phyloP scores from a whole-genome alignment of 2,888 invertebrate species.

The Megaustenia siamemsis region DNA sequence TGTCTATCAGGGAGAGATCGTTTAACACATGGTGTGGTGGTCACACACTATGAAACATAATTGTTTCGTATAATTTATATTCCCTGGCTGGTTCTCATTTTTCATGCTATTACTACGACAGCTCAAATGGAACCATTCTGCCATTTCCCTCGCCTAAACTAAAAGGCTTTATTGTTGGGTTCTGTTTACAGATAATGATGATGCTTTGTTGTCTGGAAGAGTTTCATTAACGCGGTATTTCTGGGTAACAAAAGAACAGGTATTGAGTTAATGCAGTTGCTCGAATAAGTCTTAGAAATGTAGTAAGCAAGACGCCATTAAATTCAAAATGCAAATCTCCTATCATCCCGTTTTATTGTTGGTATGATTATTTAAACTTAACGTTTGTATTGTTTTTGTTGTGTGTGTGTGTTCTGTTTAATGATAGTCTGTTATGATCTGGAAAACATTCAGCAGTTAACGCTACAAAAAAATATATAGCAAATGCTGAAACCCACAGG shows the following conservation, averaged over 20 bases:
- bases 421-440: no score
- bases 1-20: not conserved
- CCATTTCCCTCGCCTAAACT: not conserved
- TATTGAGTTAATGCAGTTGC: not conserved
- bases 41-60: not conserved
- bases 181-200: not conserved
- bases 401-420: no score
- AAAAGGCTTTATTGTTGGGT: not conserved
- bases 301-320: not conserved
- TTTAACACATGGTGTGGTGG: not conserved
- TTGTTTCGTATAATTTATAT: conserved; percentile 13
- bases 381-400: no score
- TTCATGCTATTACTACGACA: not conserved
- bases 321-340: not conserved
- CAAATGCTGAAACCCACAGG: no score
- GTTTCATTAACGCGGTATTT: not conserved
- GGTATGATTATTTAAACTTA: no score
- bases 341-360: no score
- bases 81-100: not conserved
- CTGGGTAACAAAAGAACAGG: not conserved
- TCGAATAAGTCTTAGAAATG: not conserved
- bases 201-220: not conserved
- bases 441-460: no score
- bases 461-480: no score
- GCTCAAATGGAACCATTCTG: not conserved